Evolutionary conservation across 2,888 invertebrate species (phyloP), one percentile per base, ranked within the genome.

Genomic region (Agrochola lychnidis): DNA sequence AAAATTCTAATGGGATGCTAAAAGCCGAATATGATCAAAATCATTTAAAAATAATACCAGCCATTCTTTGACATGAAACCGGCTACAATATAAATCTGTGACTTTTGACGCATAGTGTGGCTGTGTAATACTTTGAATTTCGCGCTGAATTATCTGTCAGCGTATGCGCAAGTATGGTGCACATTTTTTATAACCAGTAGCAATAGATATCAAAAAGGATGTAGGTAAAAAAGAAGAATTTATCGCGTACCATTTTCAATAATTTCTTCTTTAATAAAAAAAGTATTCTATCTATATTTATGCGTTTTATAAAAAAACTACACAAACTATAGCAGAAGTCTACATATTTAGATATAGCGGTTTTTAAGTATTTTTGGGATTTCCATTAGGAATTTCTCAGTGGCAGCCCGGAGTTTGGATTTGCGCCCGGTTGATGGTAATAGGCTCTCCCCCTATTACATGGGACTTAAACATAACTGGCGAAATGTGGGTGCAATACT

Each of bases 1-100:
- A 3, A 62, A 51, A 9, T 45, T 45, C 25, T 69, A 51, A 66
- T 74, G 36, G 12, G 19, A 62, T 57, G 36, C 66, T 64, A 61
- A 59, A 68, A 71, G 9, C n/a, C n/a, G 19, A 74, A 30, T 56
- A 61, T 48, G 25, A 19, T 30, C 19, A 51, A 4, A 45, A 69
- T 30, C 16, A 9, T 42, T 5, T 30, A 64, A 51, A 56, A 82
- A 56, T 16, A 53, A 48, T 48, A 40, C 1, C 16, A 53, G 14
- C 9, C 16, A 16, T 42, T 25, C n/a, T 30, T 48, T 36, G 22
- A 1, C 16, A 56, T 16, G 4, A 48, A 56, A 30, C 12, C 16
- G 19, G 10, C 48, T 16, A 36, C 3, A 53, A 22, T 22, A 36
- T 12, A 36, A 51, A 67, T 62, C 22, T 25, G 19, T 53, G 16